A percentile compares a stretch with the other conserved stretches of the same genome.
Evolutionary conservation across 2,888 invertebrate species (phyloP).

Genomic region (Pristionchus maxplancki): DNA sequence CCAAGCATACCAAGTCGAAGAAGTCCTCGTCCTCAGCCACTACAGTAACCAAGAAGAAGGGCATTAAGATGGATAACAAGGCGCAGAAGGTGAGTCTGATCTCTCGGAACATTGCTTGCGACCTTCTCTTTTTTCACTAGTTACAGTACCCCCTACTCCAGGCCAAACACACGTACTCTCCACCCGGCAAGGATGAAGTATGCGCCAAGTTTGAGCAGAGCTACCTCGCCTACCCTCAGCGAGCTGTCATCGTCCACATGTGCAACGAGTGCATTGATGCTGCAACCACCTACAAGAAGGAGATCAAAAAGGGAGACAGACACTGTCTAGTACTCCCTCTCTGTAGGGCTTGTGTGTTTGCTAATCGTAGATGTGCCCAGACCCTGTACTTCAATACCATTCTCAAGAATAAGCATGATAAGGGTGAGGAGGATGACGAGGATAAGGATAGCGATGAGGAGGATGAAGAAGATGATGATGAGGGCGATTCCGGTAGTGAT

Average conservation of each 20-base stretch:
- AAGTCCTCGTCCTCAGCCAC: background rate
- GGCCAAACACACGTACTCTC: background rate
- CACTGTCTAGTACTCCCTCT: background rate
- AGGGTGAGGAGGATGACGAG: background rate
- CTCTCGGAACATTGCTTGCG: too few species aligned
- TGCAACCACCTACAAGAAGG: background rate
- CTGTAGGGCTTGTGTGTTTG: background rate
- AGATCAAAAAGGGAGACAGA: background rate
- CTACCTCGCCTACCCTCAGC: background rate
- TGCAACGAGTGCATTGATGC: background rate
- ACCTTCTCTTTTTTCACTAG: too few species aligned
- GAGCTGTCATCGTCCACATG: background rate
- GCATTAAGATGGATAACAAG: background rate
- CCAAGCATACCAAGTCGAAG: background rate
- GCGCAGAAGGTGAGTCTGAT: background rate
- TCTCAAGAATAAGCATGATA: background rate
- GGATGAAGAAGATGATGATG: background rate
- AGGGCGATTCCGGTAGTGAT: background rate
- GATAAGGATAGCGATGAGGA: background rate
- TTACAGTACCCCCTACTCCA: too few species aligned
- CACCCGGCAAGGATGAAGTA: background rate
- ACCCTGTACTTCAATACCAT: background rate
- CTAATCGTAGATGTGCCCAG: background rate
- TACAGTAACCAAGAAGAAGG: background rate
- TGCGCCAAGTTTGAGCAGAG: background rate